Base-by-base conservation (phyloP, 2,797 vertebrate genomes). In the Clarias laeviceps region DNA sequence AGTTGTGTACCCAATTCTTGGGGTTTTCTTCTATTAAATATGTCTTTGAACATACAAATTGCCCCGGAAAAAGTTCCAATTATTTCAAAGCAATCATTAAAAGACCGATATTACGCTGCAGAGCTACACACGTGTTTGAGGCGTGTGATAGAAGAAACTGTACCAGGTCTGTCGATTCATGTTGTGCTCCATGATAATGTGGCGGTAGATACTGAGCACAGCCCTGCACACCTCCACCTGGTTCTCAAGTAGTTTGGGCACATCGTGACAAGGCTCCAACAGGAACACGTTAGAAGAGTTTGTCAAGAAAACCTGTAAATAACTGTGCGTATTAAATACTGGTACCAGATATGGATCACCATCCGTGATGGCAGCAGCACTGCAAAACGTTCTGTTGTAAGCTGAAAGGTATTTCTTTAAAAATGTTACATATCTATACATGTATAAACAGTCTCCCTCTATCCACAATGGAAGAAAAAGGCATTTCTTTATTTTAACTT, bases 111-210 rank as follows among this genome's bases (percentile, higher is more conserved):
- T 54, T 14, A 54, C 14, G 74, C 11, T 56, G 70, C 22, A 45
- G 40, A 50, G 37, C 2, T 45, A 1, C 12, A 57, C 50, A 57
- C 32, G 3, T 32, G 73, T 32, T 22, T 77, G 9, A 22, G 20
- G 15, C 22, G 54, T 34, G 73, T 57, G 1, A 65, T 8, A n/a
- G 4, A 27, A 65, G 66, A 14, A 62, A 45, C 93, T 96, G 95
- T 89, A 99, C 98, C 98, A 99, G 0, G 98, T 99, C 92, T 94
- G 97, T 87, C 96, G 96, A 88, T 96, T 95, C 98, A 99, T 99
- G 17, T 94, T 93, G 86, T 98, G 95, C 85, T 99, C 98, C 98
- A 99, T 99, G 92, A 99, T 98, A 96, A 99, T 98, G 89, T 94
- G 97, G 37, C 98, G 95, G 91, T 98, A 99, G 93, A 99, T 97